Conservation (phyloP, 1,140 invertebrate species). For the Centruroides sculpturatus region DNA sequence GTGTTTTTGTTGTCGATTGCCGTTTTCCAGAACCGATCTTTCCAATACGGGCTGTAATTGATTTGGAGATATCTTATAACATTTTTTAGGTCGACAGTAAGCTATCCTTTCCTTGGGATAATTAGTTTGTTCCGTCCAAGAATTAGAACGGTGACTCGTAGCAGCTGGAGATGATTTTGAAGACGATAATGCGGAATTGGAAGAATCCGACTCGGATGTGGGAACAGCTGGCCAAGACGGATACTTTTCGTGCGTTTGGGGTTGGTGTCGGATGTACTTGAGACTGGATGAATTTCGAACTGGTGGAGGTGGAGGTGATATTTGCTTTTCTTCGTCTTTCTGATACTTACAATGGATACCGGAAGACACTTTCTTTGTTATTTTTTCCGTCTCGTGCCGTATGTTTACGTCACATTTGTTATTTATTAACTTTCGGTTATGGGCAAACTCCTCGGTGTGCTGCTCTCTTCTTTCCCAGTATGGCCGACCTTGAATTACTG, state of each 20-base stretch:
- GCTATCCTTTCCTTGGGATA: conserved; percentile 53
- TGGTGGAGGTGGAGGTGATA: too few species aligned
- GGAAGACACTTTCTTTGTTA: too few species aligned
- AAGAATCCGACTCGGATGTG: too few species aligned
- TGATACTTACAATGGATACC: too few species aligned
- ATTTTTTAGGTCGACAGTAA: conserved; percentile 50
- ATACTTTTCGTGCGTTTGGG: conserved; percentile 50
- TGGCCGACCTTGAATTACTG: conserved; percentile 14
- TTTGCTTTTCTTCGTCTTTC: too few species aligned
- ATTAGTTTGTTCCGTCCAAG: conserved; percentile 57
- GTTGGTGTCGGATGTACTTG: too few species aligned
- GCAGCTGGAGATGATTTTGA: conserved; percentile 2
- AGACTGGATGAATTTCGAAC: too few species aligned
- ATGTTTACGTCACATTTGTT: too few species aligned
- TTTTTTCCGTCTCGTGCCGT: too few species aligned
- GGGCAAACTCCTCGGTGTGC: too few species aligned
- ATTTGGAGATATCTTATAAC: conserved; percentile 51
- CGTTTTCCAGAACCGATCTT: neutral
- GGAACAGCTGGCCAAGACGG: conserved; percentile 49
- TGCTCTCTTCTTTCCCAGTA: neutral
- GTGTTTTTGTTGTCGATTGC: too few species aligned
- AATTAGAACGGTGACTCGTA: conserved; percentile 40
- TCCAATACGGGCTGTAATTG: conserved; percentile 20
- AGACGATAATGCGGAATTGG: conserved; percentile 26
- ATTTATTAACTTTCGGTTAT: too few species aligned